Conservation (phyloP, 1,140 invertebrate genomes). For the Bombus fervidus region DNA sequence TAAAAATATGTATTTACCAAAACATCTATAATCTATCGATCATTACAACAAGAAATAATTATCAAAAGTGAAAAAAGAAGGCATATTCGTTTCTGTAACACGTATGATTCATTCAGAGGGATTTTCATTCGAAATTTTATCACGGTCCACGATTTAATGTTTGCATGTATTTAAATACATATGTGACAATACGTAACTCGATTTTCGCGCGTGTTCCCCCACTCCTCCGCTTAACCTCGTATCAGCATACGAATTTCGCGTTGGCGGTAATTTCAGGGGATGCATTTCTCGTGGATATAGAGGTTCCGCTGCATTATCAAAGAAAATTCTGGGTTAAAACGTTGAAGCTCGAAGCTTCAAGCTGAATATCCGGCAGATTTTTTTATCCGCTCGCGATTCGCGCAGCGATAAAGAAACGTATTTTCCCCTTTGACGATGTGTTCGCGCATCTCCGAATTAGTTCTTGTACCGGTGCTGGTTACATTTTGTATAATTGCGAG, state of each 20-base stretch:
- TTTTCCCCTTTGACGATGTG: slow-evolving; percentile 2
- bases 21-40: background rate
- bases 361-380: background rate
- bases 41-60: background rate
- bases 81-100: no score
- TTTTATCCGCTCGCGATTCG: background rate
- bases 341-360: background rate
- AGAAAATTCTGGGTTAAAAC: slow-evolving; percentile 32
- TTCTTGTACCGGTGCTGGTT: background rate
- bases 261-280: slow-evolving; percentile 28
- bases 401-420: slow-evolving; percentile 13
- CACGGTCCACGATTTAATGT: background rate
- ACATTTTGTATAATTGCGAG: background rate
- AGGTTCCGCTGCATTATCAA: slow-evolving; percentile 19
- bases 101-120: background rate
- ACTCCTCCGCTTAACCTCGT: background rate
- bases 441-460: slow-evolving; percentile 13
- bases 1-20: background rate
- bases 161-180: slow-evolving; percentile 2
- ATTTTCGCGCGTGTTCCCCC: background rate
- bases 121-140: background rate
- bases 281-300: background rate
- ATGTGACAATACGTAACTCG: slow-evolving; percentile 9
- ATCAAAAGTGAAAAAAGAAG: background rate
- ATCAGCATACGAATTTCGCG: background rate